A percentile compares a stretch with the other conserved stretches of the same genome.
Evolutionary conservation across 35 echinoderm and acorn worm genomes (phyloP).

Genomic region (Ptychodera flava): DNA sequence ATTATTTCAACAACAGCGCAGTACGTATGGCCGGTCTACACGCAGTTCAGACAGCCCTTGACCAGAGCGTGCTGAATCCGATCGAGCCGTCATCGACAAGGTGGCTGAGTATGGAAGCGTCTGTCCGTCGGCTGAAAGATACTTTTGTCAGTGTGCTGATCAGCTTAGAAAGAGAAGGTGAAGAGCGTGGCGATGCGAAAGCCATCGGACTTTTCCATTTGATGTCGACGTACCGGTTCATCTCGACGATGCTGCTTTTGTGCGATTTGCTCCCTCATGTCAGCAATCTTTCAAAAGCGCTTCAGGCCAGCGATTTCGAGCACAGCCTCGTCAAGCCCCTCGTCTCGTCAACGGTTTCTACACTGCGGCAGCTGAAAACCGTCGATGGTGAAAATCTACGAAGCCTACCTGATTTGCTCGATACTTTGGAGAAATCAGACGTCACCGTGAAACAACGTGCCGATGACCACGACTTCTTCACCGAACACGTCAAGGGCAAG

Average conservation of each 20-base stretch:
- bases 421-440: neutral
- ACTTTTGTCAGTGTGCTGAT: slow-evolving; percentile 27
- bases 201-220: slow-evolving; percentile 9
- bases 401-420: neutral
- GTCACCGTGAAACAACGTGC: neutral
- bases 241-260: slow-evolving; percentile 1
- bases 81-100: slow-evolving; percentile 11
- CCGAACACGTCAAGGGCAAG: neutral
- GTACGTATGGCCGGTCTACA: slow-evolving; percentile 29
- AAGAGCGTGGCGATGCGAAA: slow-evolving; percentile 13
- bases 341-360: neutral
- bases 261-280: slow-evolving; percentile 2
- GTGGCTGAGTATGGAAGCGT: neutral
- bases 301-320: slow-evolving; percentile 3
- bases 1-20: slow-evolving; percentile 32
- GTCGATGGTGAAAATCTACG: neutral
- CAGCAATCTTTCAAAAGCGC: neutral
- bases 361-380: neutral
- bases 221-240: neutral
- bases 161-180: slow-evolving; percentile 28
- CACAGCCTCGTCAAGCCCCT: neutral
- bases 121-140: slow-evolving; percentile 12
- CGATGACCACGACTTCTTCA: neutral
- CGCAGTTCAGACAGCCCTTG: slow-evolving; percentile 11
- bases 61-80: neutral